A percentile compares a stretch with the other conserved stretches of the same genome.
Evolutionary conservation across 1,140 invertebrate genomes (phyloP).

Genomic region (Cyphomyrmex costatus): DNA sequence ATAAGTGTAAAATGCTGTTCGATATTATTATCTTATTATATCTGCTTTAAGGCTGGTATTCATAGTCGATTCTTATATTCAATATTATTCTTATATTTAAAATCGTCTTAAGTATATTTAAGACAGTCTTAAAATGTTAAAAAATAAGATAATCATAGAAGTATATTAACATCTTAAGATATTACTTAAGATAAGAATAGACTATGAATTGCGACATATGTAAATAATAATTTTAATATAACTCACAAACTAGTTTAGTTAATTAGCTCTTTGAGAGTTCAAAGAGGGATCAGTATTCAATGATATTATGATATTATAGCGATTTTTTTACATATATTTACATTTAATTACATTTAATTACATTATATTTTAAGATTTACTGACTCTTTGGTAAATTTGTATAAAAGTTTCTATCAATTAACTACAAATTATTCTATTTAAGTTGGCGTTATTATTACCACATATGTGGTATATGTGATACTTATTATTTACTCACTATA

Average conservation of each 20-base stretch:
- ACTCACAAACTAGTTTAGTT: neutral
- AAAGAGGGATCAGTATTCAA: neutral
- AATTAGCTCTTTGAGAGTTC: neutral
- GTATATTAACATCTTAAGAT: too few relatives aligned
- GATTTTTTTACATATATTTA: neutral
- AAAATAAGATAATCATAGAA: too few relatives aligned
- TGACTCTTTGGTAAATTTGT: conserved; percentile 36
- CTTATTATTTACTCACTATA: neutral
- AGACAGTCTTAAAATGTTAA: too few relatives aligned
- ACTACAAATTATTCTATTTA: conserved; percentile 7
- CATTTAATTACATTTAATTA: too few relatives aligned
- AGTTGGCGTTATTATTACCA: neutral
- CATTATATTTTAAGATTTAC: conserved; percentile 17
- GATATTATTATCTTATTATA: neutral
- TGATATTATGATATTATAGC: neutral
- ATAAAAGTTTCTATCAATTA: conserved; percentile 7
- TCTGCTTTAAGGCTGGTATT: neutral
- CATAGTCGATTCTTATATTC: too few relatives aligned
- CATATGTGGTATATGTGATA: neutral
- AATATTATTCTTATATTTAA: too few relatives aligned
- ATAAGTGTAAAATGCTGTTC: neutral
- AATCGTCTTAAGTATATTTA: too few relatives aligned
- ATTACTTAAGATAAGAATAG: too few relatives aligned
- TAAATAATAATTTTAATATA: neutral
- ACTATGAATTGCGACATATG: too few relatives aligned